Evolutionary conservation across 2,113 vertebrate species (phyloP), one percentile per base, ranked within the genome.

Genomic region (Ia io): DNA sequence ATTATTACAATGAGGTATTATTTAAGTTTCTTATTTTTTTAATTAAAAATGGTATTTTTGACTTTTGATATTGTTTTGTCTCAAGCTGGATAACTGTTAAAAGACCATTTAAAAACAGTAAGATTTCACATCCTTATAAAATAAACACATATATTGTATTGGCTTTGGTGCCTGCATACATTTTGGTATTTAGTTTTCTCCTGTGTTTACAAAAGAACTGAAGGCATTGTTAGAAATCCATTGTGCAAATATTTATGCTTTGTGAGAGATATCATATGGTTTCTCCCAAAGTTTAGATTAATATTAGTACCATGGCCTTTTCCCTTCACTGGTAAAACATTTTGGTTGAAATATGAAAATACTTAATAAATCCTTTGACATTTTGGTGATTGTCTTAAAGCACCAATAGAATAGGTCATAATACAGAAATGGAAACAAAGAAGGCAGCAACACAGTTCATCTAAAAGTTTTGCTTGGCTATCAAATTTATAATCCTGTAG

Each of bases 181-280:
- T 9, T 80, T 49, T 73, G 59, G 22, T 61, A 86, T 94, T 94
- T 40, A 63, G 14, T 37, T 93, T 73, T 59, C 18, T 30, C 12
- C 12, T 9, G 0, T 37, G 12, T 25, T 84, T 20, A 61, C 0
- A 0, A 0, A 9, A 37, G 0, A 94, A 11, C 0, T 56, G 4
- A 91, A 51, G 20, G 30, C 4, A 3, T 74, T 84, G 8, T 84
- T 44, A 40, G 40, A 32, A 79, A 84, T 56, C 8, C 35, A 32
- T 32, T 84, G 49, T 11, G 13, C 9, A 90, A 95, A 91, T 88
- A 49, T 53, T 91, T 91, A 82, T 51, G 16, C 2, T 90, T 9
- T 28, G 11, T 61, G 6, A 90, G 42, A 35, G 30, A 86, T 13
- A 59, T 30, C 0, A 20, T 47, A 49, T 77, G 18, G 1, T 3